phyloP scores from a whole-genome alignment of 2,113 vertebrate genomes.

The Oxyruncus cristatus region DNA sequence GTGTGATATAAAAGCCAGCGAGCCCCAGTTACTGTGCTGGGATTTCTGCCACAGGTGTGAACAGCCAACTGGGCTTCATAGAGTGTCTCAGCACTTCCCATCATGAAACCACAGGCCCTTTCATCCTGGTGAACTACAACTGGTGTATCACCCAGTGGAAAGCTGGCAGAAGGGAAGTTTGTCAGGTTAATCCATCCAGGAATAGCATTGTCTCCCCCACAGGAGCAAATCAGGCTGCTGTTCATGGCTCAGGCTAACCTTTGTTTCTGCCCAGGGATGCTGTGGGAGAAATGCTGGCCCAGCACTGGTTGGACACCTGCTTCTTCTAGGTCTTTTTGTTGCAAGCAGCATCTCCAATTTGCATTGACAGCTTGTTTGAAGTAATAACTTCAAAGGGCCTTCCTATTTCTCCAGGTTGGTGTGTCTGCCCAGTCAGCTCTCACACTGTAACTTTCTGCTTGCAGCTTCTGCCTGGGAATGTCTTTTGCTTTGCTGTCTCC shows the following conservation, averaged over 20 bases:
- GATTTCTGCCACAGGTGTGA: not conserved
- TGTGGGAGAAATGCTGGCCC: not conserved
- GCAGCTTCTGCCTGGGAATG: not conserved
- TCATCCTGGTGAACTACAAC: not conserved
- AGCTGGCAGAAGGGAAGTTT: not conserved
- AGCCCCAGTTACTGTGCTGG: not conserved
- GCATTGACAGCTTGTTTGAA: not conserved
- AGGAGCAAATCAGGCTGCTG: not conserved
- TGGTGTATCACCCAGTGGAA: not conserved
- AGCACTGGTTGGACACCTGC: not conserved
- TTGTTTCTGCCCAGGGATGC: not conserved
- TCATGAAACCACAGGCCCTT: not conserved
- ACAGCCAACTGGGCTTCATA: not conserved
- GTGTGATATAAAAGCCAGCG: accelerated
- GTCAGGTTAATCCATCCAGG: not conserved
- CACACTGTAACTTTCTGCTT: not conserved
- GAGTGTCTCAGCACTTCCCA: not conserved
- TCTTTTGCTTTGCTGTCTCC: not conserved
- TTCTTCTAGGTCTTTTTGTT: not conserved
- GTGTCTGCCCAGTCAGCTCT: not conserved
- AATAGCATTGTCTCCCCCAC: accelerated
- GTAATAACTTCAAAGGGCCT: constrained; percentile 6
- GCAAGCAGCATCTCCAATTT: not conserved
- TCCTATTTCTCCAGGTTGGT: not conserved
- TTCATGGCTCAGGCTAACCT: not conserved